Conservation (phyloP, 2,888 invertebrate genomes). For the Neoscelio sp. region DNA sequence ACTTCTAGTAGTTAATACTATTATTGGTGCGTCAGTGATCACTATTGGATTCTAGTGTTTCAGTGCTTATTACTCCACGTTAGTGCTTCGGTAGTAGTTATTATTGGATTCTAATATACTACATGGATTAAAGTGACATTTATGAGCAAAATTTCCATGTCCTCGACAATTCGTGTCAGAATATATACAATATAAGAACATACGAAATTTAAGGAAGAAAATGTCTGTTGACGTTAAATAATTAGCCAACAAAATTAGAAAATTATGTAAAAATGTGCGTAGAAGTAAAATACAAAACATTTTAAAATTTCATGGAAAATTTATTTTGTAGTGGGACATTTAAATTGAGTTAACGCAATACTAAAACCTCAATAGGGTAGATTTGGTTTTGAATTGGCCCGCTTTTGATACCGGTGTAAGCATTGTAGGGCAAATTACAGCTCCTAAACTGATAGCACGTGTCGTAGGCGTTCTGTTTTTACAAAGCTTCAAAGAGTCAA, state of each 20-base stretch:
- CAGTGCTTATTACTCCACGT: constrained; percentile 65
- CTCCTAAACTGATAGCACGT: constrained; percentile 73
- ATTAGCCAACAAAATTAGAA: too few relatives aligned
- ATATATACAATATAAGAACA: constrained; percentile 42
- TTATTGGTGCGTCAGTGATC: constrained; percentile 64
- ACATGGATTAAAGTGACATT: constrained; percentile 59
- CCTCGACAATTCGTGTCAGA: constrained; percentile 54
- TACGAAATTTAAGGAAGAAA: constrained; percentile 22
- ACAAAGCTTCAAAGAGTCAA: constrained; percentile 67
- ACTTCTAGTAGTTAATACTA: constrained; percentile 55
- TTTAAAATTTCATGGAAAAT: not conserved
- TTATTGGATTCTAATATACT: constrained; percentile 66
- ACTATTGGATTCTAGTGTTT: constrained; percentile 65
- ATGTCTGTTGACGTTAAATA: too few relatives aligned
- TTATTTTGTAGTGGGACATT: not conserved
- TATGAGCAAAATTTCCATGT: constrained; percentile 61
- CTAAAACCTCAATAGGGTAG: constrained; percentile 71
- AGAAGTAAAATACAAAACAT: not conserved
- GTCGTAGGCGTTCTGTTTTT: constrained; percentile 79
- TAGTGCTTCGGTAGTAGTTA: constrained; percentile 65
- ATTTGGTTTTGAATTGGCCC: constrained; percentile 81
- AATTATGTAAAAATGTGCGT: too few relatives aligned
- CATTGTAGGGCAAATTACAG: constrained; percentile 76
- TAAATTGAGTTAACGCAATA: constrained; percentile 29
- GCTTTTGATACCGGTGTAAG: constrained; percentile 72